A percentile compares a stretch with the other conserved stretches of the same genome.
phyloP scores from a whole-genome alignment of 2,113 vertebrate species.

The Calidris pugnax region DNA sequence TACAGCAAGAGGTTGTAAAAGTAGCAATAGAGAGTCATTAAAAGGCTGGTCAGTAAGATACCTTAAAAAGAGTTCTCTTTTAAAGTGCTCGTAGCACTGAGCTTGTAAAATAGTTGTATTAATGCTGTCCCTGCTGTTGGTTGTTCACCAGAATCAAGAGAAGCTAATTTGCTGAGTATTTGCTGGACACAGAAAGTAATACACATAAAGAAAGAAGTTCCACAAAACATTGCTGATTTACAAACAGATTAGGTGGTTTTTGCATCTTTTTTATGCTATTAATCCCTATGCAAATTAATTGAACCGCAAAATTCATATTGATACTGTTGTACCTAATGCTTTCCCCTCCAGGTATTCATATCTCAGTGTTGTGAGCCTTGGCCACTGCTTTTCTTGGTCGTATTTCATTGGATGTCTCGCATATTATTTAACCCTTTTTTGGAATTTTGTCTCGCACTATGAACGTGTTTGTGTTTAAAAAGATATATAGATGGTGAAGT shows the following conservation, averaged over 20 bases:
- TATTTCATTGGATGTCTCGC: background rate
- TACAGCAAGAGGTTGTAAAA: background rate
- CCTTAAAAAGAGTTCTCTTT: background rate
- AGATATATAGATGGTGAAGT: background rate
- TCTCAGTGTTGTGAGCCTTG: background rate
- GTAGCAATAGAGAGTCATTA: background rate
- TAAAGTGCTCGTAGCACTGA: background rate
- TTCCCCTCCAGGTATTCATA: background rate
- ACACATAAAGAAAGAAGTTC: background rate
- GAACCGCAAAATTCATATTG: background rate
- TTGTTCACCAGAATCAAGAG: background rate
- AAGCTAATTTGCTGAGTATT: background rate
- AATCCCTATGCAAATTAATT: background rate
- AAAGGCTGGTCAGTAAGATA: background rate
- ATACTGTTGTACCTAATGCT: background rate
- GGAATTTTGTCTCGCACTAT: background rate
- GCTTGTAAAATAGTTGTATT: background rate
- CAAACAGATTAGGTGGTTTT: background rate
- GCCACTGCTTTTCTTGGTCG: background rate
- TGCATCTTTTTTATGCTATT: background rate
- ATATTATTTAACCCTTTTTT: background rate
- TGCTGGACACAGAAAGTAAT: background rate
- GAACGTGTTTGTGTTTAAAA: background rate
- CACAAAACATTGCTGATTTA: background rate
- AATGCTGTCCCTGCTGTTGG: background rate